Base-by-base conservation (phyloP, 1,140 invertebrate genomes). In the Drosophila burlai region DNA sequence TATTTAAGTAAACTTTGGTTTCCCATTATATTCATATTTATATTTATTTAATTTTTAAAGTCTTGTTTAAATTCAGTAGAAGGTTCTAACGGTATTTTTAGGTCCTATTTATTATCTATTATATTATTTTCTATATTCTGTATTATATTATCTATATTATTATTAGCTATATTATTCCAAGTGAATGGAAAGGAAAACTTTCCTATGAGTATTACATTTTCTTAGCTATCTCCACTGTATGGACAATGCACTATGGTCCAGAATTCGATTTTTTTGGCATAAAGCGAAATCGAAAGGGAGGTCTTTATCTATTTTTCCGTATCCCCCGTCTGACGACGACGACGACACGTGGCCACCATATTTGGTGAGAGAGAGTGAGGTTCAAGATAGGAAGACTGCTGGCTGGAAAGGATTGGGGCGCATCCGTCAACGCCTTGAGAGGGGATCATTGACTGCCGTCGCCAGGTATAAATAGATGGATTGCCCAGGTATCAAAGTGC, bases 391-490 rank as follows among this genome's bases (percentile, higher is more conserved):
- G 16, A 18, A 8, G 13, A 16, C 24, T 58, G 62, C 74, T 76
- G 78, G 62, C 74, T 76, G 78, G 71, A 61, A 80, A 49, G 61
- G 76, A 49, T 72, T 72, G 42, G 18, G 58, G 71, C n/a, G 59
- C 45, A 50, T 18, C 66, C 46, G 82, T 81, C 77, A 76, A 72
- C 29, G 64, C 21, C 34, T 64, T 46, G n/a, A 31, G n/a, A 36
- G 21, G 72, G 46, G 80, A 80, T 76, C 76, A 77, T 83, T 86
- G 83, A 83, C 83, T 76, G 81, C 9, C 64, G 71, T 64, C 60
- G 73, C 2, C 71, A 72, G 60, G 66, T 74, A 76, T 86, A 80
- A 86, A 83, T 83, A 83, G 71, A 49, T 36, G 47, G 47, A 60
- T 45, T 47, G 45, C 67, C 60, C 69, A 64, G 67, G 67, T 67